Evolutionary conservation across 2,113 vertebrate species (phyloP).

Genomic region (Maylandia zebra): DNA sequence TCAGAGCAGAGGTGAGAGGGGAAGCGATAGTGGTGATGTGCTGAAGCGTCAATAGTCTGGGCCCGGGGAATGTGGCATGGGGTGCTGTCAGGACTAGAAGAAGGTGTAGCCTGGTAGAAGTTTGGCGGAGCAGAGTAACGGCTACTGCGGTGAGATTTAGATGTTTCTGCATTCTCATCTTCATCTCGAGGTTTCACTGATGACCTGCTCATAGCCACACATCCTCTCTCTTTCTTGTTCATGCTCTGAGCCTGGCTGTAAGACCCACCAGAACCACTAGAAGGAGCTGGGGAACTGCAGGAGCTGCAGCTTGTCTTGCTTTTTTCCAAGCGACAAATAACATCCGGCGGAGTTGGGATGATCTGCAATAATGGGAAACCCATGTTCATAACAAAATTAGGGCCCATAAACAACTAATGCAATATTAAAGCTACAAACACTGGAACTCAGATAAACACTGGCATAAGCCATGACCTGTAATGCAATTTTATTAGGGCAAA

Average conservation of each 20-base stretch:
- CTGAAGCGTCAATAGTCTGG: slow-evolving; percentile 73
- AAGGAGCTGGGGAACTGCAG: slow-evolving; percentile 56
- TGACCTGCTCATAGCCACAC: slow-evolving; percentile 73
- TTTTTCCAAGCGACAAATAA: slow-evolving; percentile 52
- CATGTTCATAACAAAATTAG: neutral
- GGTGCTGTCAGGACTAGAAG: slow-evolving; percentile 68
- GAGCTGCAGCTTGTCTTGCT: slow-evolving; percentile 44
- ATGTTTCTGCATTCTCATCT: slow-evolving; percentile 52
- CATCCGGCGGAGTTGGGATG: slow-evolving; percentile 67
- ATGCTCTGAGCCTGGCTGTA: slow-evolving; percentile 32
- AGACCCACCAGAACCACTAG: slow-evolving; percentile 48
- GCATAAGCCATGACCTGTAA: neutral
- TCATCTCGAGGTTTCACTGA: slow-evolving; percentile 73
- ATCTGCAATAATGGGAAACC: slow-evolving; percentile 48
- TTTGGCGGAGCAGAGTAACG: slow-evolving; percentile 88
- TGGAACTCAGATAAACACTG: neutral
- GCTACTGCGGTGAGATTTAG: slow-evolving; percentile 43
- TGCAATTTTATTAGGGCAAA: neutral
- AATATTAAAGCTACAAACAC: neutral
- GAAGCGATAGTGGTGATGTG: neutral
- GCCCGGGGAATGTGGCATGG: slow-evolving; percentile 71
- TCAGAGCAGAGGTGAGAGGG: slow-evolving; percentile 76
- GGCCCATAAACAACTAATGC: neutral
- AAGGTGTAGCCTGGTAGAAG: slow-evolving; percentile 76
- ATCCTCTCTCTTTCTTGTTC: neutral